phyloP scores from a whole-genome alignment of 2,797 vertebrate species.

The Enteromius thamalakanensis region DNA sequence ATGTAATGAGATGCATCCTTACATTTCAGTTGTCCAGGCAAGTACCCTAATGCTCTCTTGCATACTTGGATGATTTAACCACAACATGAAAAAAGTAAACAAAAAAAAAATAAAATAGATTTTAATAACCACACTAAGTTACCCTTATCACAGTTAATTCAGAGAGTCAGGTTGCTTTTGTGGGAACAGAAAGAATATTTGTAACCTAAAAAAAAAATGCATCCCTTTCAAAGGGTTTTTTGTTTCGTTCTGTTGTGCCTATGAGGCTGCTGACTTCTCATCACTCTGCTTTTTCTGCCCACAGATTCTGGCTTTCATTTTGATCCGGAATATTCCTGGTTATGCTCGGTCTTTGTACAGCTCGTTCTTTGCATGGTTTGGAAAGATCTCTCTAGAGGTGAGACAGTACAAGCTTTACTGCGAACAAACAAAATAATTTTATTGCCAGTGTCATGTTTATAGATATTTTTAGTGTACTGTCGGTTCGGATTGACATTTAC shows the following conservation, averaged over 20 bases:
- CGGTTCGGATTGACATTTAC: not conserved
- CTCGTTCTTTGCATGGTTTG: constrained; percentile 99
- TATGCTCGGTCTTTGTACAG: constrained; percentile 94
- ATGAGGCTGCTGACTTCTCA: constrained; percentile 3
- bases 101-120: not conserved
- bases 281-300: not conserved
- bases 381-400: constrained; percentile 97
- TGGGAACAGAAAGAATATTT: constrained; percentile 7
- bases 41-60: constrained; percentile 10
- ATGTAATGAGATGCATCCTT: constrained; percentile 96
- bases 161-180: constrained; percentile 3
- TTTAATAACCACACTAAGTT: not conserved
- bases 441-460: not conserved
- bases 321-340: constrained; percentile 98
- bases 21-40: constrained; percentile 96
- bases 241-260: constrained; percentile 8
- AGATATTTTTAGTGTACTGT: not conserved
- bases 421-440: not conserved
- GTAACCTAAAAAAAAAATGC: not conserved
- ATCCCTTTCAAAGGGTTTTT: constrained; percentile 11
- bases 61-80: not conserved
- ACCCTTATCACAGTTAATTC: not conserved
- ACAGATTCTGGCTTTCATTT: constrained; percentile 94
- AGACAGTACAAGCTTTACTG: constrained; percentile 55
- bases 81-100: not conserved